Base-by-base conservation (phyloP, 1,140 invertebrate genomes). In the Aricia agestis region DNA sequence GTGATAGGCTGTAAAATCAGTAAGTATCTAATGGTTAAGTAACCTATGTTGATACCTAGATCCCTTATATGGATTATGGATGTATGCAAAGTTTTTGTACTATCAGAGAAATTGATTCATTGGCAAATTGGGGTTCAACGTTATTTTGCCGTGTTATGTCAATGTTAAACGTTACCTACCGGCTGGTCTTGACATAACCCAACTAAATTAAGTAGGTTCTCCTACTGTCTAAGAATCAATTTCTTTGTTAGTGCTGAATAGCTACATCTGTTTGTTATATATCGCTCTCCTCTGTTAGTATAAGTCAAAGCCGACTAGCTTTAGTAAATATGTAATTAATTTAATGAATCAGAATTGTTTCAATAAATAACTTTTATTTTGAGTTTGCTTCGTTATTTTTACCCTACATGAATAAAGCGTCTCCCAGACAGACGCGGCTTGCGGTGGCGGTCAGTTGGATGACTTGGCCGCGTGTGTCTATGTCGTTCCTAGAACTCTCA, bases 351-450 rank as follows among this genome's bases (percentile, higher is more conserved):
- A 81, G 86, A 88, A 81, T 86, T 89, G 86, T 91, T 89, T 89
- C 82, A 91, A 89, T 89, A 91, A 89, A 91, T 87, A 82, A 88
- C 81, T 91, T 87, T 91, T 89, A 91, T 89, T 91, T 89, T 89
- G 76, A 73, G 71, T 67, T 42, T 74, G 32, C 65, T 76, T 66
- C 67, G 72, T 74, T 75, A 80, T 73, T 74, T 73, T 18, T 18
- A 18, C 10, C 58, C n/a, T 2, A 13, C 18, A 52, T 1, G 3
- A 13, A 52, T n/a, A n/a, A n/a, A n/a, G n/a, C n/a, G n/a, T n/a
- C n/a, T n/a, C n/a, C n/a, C n/a, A n/a, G n/a, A n/a, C n/a, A n/a
- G n/a, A n/a, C n/a, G n/a, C n/a, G n/a, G n/a, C n/a, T n/a, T n/a
- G n/a, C n/a, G n/a, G n/a, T n/a, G n/a, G n/a, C n/a, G n/a, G n/a